A percentile compares a stretch with the other conserved stretches of the same genome.
Evolutionary conservation across 1,140 invertebrate genomes (phyloP).

Genomic region (Caenorhabditis briggsae): DNA sequence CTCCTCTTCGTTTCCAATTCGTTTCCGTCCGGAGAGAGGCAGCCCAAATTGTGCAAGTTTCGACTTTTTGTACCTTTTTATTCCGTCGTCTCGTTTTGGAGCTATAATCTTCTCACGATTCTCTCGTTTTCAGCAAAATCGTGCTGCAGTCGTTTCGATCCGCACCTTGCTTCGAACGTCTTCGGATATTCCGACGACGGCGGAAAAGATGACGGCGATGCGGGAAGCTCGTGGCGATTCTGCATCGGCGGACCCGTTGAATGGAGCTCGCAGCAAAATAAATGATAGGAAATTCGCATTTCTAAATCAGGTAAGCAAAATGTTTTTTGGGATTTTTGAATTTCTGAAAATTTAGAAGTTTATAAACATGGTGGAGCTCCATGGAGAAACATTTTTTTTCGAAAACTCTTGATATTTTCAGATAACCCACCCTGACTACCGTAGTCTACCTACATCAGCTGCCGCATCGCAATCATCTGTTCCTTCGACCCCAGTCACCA

Average conservation of each 20-base stretch:
- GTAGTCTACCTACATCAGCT: constrained; percentile 28
- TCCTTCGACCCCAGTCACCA: constrained; percentile 9
- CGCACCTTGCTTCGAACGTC: not conserved
- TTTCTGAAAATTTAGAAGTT: too few relatives aligned
- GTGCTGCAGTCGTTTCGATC: constrained; percentile 8
- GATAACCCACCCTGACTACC: constrained; percentile 43
- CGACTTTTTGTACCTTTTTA: not conserved
- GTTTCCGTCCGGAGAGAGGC: not conserved
- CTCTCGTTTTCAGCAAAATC: not conserved
- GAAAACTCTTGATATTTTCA: not conserved
- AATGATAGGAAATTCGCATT: constrained; percentile 43
- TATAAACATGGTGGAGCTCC: too few relatives aligned
- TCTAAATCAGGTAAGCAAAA: constrained; percentile 13
- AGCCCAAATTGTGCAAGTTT: not conserved
- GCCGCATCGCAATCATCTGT: constrained; percentile 41
- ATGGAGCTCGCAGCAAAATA: not conserved
- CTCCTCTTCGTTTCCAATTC: not conserved
- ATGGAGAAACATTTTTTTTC: not conserved
- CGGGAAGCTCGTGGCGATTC: constrained; percentile 20
- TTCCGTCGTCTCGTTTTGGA: not conserved
- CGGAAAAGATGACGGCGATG: constrained; percentile 34
- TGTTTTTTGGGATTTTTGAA: not conserved
- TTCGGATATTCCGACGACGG: constrained; percentile 13
- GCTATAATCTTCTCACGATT: not conserved
- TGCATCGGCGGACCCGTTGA: constrained; percentile 26